phyloP scores from a whole-genome alignment of 2,113 vertebrate genomes.

The Dissostichus mawsoni region DNA sequence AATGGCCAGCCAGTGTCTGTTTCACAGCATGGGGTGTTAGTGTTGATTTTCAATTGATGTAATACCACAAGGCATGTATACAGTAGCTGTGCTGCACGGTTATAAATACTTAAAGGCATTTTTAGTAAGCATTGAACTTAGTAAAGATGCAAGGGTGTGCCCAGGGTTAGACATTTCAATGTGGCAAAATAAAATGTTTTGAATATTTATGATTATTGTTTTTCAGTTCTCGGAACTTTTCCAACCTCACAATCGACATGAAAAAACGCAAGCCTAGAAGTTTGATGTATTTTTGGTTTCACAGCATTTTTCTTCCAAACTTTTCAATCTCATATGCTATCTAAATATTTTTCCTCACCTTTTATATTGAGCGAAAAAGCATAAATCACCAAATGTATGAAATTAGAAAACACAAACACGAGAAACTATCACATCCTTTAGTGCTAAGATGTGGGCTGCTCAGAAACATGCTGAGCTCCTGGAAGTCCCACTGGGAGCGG shows the following conservation, averaged over 20 bases:
- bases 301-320: constrained; percentile 7
- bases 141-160: not conserved
- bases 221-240: not conserved
- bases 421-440: not conserved
- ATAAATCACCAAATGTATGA: not conserved
- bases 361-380: not conserved
- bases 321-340: not conserved
- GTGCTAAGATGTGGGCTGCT: constrained; percentile 16
- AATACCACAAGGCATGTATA: not conserved
- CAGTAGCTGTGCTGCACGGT: not conserved
- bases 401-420: constrained; percentile 2
- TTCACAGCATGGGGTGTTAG: not conserved
- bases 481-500: constrained; percentile 25
- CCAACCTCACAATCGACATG: not conserved
- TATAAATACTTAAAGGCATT: not conserved
- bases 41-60: not conserved
- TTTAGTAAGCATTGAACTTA: not conserved
- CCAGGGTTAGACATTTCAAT: not conserved
- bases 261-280: not conserved
- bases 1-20: not conserved
- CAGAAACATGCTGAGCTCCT: constrained; percentile 22
- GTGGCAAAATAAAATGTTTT: not conserved
- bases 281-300: not conserved
- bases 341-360: constrained; percentile 4
- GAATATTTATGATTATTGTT: not conserved